Conservation (phyloP, 2,888 invertebrate species). For the Anoplius nigerrimus region DNA sequence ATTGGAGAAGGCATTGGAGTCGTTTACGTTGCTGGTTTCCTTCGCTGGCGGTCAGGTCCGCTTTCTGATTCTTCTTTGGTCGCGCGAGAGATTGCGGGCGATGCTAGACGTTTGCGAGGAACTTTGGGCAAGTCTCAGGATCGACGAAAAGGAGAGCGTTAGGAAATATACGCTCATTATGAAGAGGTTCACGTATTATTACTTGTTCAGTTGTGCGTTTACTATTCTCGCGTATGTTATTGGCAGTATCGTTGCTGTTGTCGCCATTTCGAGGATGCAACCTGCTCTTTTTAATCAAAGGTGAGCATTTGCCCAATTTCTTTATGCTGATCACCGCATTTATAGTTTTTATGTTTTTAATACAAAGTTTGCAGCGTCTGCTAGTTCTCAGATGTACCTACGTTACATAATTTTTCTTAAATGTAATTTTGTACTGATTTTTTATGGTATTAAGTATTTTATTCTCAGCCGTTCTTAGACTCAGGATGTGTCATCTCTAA, state of each 20-base stretch:
- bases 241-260: constrained; percentile 23
- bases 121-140: constrained; percentile 45
- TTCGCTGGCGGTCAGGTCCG: constrained; percentile 30
- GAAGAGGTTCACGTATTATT: constrained; percentile 43
- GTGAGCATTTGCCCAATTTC: no score
- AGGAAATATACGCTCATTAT: constrained; percentile 28
- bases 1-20: constrained; percentile 30
- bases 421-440: no score
- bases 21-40: constrained; percentile 32
- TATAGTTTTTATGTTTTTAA: no score
- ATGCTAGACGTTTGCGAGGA: constrained; percentile 39
- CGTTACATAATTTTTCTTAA: no score
- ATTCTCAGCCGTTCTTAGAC: no score
- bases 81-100: constrained; percentile 18
- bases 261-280: no score
- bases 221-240: constrained; percentile 42
- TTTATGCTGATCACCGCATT: no score
- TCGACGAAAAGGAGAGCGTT: constrained; percentile 24
- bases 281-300: no score
- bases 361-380: no score
- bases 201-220: constrained; percentile 34
- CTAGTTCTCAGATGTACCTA: no score
- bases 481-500: no score
- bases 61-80: constrained; percentile 20
- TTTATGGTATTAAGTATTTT: no score